These are phyloP conservation scores for Odontesthes bonariensis DNA, from an alignment of 2,113 vertebrate genomes.

Conservation along the genomic window DNA sequence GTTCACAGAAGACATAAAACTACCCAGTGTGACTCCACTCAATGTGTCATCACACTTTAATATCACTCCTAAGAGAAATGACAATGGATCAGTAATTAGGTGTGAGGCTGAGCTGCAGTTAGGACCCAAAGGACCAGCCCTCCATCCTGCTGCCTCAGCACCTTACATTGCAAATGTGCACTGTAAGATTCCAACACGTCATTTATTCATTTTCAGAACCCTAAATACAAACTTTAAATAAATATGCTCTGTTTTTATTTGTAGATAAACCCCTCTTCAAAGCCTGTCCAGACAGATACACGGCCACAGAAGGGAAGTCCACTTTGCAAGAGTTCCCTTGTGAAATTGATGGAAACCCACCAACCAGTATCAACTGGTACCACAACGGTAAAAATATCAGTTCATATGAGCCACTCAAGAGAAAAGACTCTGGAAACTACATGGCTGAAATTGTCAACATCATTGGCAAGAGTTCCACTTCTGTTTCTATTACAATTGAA, in stretches of 20 bases:
- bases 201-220: neutral
- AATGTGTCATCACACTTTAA: neutral
- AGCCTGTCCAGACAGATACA: neutral
- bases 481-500: slow-evolving; percentile 53
- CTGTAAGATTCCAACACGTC: slow-evolving; percentile 58
- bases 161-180: slow-evolving; percentile 33
- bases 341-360: slow-evolving; percentile 54
- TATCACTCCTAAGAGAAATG: neutral
- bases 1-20: accelerated
- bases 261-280: slow-evolving; percentile 36
- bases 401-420: slow-evolving; percentile 20
- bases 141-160: slow-evolving; percentile 23
- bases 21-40: accelerated
- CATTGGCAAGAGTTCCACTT: accelerated
- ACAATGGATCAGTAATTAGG: slow-evolving; percentile 53
- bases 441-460: neutral
- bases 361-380: slow-evolving; percentile 52
- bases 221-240: neutral
- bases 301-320: slow-evolving; percentile 17
- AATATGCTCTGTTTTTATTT: neutral
- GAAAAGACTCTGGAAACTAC: slow-evolving; percentile 51
- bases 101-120: slow-evolving; percentile 66
- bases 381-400: neutral
- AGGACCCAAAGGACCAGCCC: slow-evolving; percentile 19
- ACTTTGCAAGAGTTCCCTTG: slow-evolving; percentile 23